A percentile compares a stretch with the other conserved stretches of the same genome.
Conservation (phyloP, 2,113 vertebrate genomes). For the Dermatemys mawii region DNA sequence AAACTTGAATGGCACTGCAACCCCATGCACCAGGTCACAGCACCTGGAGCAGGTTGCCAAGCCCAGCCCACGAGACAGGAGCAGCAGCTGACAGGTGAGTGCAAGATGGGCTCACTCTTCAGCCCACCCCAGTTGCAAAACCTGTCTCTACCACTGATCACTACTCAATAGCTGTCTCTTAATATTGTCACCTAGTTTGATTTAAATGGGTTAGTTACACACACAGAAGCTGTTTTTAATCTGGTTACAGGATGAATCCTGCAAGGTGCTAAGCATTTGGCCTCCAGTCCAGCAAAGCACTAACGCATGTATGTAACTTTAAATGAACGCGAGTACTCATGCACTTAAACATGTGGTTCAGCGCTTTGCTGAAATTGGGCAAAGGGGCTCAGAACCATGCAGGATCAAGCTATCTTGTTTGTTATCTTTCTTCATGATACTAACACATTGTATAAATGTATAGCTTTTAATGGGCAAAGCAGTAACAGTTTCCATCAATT, state of each 20-base stretch:
- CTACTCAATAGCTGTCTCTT: background rate
- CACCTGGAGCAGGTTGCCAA: background rate
- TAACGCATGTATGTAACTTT: background rate
- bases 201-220: background rate
- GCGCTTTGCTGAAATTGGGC: background rate
- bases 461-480: background rate
- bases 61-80: background rate
- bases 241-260: background rate
- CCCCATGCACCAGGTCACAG: background rate
- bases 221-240: background rate
- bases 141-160: background rate
- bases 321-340: background rate
- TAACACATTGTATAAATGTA: rapidly evolving
- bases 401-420: background rate
- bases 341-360: background rate
- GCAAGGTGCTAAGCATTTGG: background rate
- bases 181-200: background rate
- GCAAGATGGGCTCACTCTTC: background rate
- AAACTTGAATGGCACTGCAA: background rate
- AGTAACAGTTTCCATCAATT: background rate
- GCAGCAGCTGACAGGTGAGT: background rate
- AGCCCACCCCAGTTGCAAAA: background rate
- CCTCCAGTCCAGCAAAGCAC: background rate
- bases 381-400: background rate
- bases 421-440: background rate